Evolutionary conservation across 2,113 vertebrate species (phyloP), one percentile per base, ranked within the genome.

Genomic region (Kryptolebias marmoratus): DNA sequence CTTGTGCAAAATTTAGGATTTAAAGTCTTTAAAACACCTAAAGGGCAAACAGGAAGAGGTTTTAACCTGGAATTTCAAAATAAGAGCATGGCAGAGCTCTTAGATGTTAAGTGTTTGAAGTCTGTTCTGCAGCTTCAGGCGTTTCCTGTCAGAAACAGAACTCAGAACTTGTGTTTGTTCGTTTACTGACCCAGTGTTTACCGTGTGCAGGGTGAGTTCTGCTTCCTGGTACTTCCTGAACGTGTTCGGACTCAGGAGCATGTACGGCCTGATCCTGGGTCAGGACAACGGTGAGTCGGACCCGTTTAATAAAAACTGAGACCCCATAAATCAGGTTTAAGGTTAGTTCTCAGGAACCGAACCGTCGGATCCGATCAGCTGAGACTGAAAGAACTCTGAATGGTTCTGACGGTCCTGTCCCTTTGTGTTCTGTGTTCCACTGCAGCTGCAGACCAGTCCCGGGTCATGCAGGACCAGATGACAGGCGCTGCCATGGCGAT

Each of bases 141-240:
- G 32, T 3, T 3, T 36, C 7, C 32, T 36, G 32, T 7, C 7
- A 7, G 3, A 7, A 36, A 36, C 32, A 36, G 32, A 36, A 36
- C 32, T 7, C 22, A 22, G 22, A 22, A 22, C 22, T 22, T 22
- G 22, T 22, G 22, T 22, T 22, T 22, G 22, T 22, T 22, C 22
- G 22, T 22, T 22, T 22, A 22, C 22, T 75, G 4, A 42, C 5
- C n/a, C 11, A 47, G 32, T 42, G 57, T 10, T 39, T 32, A 30
- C 30, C 44, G 22, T 61, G 28, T 73, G 45, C 85, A 96, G 95
- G 95, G 95, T 96, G 70, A 96, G 95, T 22, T 95, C 95, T 0
- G 95, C 94, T 0, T 95, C 95, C 76, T 94, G 94, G 93, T 95
- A 94, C 74, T 94, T 95, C 85, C 93, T 96, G 14, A 96, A 94